Percentiles rank a stretch among this genome's conserved stretches.
These are phyloP conservation scores for Micromesistius poutassou DNA, from an alignment of 2,797 vertebrate genomes.

Conservation along the genomic window DNA sequence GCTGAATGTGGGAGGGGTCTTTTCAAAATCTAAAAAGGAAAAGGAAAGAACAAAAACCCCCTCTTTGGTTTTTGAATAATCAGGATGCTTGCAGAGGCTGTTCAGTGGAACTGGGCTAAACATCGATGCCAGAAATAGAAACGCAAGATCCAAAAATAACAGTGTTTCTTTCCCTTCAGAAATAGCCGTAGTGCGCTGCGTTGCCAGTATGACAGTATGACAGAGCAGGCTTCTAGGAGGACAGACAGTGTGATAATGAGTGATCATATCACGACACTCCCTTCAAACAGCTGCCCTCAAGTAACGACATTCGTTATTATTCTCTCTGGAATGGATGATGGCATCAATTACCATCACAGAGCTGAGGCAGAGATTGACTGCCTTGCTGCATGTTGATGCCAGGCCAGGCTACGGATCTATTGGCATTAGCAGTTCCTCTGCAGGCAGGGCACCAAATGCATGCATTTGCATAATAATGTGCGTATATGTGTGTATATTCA, in stretches of 20 bases:
- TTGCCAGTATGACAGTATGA: slow-evolving; percentile 22
- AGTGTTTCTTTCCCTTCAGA: not conserved
- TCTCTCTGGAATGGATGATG: slow-evolving; percentile 38
- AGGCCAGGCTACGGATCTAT: too few species aligned
- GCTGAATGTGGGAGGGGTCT: slow-evolving; percentile 49
- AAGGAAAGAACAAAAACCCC: slow-evolving; percentile 24
- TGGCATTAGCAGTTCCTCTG: too few species aligned
- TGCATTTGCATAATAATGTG: not conserved
- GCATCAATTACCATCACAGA: slow-evolving; percentile 46
- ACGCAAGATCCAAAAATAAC: not conserved
- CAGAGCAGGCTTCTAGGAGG: slow-evolving; percentile 13
- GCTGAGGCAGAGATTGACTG: slow-evolving; percentile 29
- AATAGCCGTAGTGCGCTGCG: slow-evolving; percentile 21
- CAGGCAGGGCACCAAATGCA: too few species aligned
- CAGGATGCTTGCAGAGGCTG: not conserved
- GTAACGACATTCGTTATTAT: slow-evolving; percentile 39
- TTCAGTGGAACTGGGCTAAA: not conserved
- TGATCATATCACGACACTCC: slow-evolving; percentile 19
- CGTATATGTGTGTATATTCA: not conserved
- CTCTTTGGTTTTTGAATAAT: slow-evolving; percentile 17
- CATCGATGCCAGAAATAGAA: not conserved
- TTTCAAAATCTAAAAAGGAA: slow-evolving; percentile 49
- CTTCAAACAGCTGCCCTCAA: slow-evolving; percentile 22
- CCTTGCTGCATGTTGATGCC: not conserved
- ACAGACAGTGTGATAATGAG: slow-evolving; percentile 28